Conservation (phyloP, 2,888 invertebrate species). For the Phrixothrix hirtus region DNA sequence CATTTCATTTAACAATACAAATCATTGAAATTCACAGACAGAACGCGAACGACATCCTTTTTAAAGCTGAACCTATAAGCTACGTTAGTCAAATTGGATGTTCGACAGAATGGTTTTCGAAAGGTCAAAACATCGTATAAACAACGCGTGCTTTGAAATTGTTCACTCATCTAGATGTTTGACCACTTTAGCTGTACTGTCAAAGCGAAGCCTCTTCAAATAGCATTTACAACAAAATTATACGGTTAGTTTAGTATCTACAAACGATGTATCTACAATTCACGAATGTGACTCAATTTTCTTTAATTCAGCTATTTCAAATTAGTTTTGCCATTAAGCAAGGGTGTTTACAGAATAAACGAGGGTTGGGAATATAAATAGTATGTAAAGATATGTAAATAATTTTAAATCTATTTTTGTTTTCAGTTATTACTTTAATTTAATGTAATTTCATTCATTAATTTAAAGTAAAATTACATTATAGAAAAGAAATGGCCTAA, state of each 20-base stretch:
- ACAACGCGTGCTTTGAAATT: constrained; percentile 27
- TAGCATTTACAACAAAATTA: constrained; percentile 20
- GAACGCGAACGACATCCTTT: constrained; percentile 9
- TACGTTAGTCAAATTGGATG: constrained; percentile 24
- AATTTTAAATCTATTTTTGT: too few species aligned
- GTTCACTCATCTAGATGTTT: constrained; percentile 38
- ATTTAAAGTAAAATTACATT: too few species aligned
- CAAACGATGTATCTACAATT: constrained; percentile 8
- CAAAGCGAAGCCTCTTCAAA: constrained; percentile 24
- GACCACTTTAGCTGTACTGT: constrained; percentile 34
- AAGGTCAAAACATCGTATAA: constrained; percentile 34
- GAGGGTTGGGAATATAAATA: too few species aligned
- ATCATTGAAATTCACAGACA: background rate
- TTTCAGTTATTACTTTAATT: too few species aligned
- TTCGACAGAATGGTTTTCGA: constrained; percentile 20
- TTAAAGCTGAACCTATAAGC: constrained; percentile 12
- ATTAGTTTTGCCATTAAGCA: background rate
- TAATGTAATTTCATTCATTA: too few species aligned
- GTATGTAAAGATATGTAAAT: too few species aligned
- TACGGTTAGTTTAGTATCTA: constrained; percentile 23
- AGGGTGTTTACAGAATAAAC: background rate
- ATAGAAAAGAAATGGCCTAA: too few species aligned
- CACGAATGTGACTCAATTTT: background rate
- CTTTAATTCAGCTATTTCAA: background rate
- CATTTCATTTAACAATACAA: constrained; percentile 9